A percentile compares a stretch with the other conserved stretches of the same genome.
These are phyloP conservation scores for Pristionchus fissidentatus DNA, from an alignment of 2,888 invertebrate genomes.

Conservation along the genomic window DNA sequence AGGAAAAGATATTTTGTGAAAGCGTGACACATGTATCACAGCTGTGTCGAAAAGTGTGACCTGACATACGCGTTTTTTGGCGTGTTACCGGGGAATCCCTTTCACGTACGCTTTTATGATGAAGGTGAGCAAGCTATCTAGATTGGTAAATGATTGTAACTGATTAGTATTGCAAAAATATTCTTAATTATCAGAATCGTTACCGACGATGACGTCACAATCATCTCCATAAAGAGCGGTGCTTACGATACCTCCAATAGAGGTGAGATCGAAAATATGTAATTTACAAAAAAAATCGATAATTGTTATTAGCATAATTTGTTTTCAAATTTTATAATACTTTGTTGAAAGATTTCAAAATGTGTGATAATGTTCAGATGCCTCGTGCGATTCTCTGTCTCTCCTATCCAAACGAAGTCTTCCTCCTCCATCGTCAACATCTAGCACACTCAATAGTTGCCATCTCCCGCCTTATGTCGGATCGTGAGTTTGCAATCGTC, in stretches of 20 bases:
- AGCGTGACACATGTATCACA: too few relatives aligned
- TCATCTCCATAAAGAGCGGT: slow-evolving; percentile 36
- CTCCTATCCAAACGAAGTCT: not conserved
- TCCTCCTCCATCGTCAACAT: not conserved
- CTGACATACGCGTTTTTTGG: too few relatives aligned
- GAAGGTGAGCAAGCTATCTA: too few relatives aligned
- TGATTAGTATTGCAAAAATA: not conserved
- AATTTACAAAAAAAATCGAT: not conserved
- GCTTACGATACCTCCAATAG: not conserved
- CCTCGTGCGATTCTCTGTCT: slow-evolving; percentile 38
- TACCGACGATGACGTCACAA: slow-evolving; percentile 46
- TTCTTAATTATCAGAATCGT: not conserved
- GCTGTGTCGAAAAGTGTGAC: too few relatives aligned
- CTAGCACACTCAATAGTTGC: slow-evolving; percentile 1
- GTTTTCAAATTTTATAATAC: too few relatives aligned
- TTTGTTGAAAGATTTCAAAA: too few relatives aligned
- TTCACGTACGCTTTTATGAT: too few relatives aligned
- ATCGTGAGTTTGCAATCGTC: not conserved
- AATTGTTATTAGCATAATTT: too few relatives aligned
- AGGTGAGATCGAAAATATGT: not conserved
- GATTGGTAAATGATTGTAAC: too few relatives aligned
- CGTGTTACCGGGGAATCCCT: too few relatives aligned
- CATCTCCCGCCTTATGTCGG: not conserved
- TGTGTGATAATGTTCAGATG: slow-evolving; percentile 9
- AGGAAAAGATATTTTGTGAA: too few relatives aligned